Percentiles rank a stretch among this genome's conserved stretches.
phyloP scores from a whole-genome alignment of 2,797 vertebrate genomes.

The Vultur gryphus region DNA sequence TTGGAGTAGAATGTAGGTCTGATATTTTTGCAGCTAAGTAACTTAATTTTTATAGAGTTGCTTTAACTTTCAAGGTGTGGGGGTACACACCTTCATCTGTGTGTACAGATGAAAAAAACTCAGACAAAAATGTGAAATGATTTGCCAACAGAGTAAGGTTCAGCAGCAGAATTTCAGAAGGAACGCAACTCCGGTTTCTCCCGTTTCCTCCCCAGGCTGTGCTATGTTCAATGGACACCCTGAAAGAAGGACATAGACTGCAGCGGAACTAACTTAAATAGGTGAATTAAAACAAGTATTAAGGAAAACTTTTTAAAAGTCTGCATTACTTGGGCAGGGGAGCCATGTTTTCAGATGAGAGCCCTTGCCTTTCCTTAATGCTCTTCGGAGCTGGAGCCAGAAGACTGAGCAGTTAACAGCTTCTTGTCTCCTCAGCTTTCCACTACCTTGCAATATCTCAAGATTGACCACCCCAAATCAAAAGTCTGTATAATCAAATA shows the following conservation, averaged over 20 bases:
- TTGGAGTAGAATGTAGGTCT: neutral
- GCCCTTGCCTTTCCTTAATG: neutral
- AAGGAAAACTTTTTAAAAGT: neutral
- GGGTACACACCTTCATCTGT: neutral
- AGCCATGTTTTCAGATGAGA: neutral
- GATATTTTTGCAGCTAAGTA: neutral
- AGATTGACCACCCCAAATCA: neutral
- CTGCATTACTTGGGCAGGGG: neutral
- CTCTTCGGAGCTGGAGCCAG: neutral
- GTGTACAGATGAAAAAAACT: neutral
- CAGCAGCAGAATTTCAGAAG: neutral
- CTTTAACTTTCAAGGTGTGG: neutral
- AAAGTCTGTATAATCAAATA: neutral
- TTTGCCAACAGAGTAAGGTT: neutral
- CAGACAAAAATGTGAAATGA: neutral
- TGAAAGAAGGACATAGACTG: neutral
- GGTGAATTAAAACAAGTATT: neutral
- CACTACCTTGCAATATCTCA: neutral
- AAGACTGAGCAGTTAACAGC: neutral
- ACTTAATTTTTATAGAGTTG: neutral
- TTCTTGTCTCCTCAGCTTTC: neutral
- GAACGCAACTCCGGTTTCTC: fast-evolving
- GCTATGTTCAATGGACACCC: neutral
- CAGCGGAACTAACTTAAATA: neutral
- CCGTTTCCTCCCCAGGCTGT: fast-evolving